Percentiles rank a stretch among this genome's conserved stretches.
Evolutionary conservation across 2,113 vertebrate species (phyloP).

Genomic region (Collichthys lucidus): DNA sequence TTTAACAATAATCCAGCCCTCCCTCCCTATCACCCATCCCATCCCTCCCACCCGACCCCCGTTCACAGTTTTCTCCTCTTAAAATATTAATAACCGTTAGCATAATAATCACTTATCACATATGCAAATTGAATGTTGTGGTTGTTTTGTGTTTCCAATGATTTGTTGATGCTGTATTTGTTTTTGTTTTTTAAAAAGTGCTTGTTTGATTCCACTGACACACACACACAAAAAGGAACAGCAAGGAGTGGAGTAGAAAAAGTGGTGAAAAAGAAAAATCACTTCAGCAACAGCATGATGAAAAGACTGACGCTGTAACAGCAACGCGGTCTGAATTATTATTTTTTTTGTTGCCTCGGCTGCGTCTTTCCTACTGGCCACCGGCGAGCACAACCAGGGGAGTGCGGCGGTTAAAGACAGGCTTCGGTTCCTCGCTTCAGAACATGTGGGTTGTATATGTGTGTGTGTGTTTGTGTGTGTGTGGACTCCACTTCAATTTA

Average conservation of each 20-base stretch:
- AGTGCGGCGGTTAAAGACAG: slow-evolving; percentile 1
- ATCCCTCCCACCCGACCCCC: slow-evolving; percentile 45
- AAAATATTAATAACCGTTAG: slow-evolving; percentile 74
- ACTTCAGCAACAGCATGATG: slow-evolving; percentile 36
- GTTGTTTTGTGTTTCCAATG: slow-evolving; percentile 78
- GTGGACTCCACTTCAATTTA: slow-evolving; percentile 43
- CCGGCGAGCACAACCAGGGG: slow-evolving; percentile 10
- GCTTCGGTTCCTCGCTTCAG: slow-evolving; percentile 19
- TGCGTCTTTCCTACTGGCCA: slow-evolving; percentile 23
- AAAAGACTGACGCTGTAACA: slow-evolving; percentile 18
- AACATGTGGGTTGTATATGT: neutral
- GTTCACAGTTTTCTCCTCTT: slow-evolving; percentile 85
- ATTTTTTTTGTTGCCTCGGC: neutral
- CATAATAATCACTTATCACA: slow-evolving; percentile 72
- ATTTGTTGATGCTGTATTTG: slow-evolving; percentile 51
- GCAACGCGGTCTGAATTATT: neutral
- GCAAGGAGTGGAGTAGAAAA: slow-evolving; percentile 65
- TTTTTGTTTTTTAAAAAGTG: slow-evolving; percentile 82
- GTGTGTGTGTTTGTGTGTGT: no score
- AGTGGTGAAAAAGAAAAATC: slow-evolving; percentile 36
- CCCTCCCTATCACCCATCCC: slow-evolving; percentile 38
- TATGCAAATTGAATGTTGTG: slow-evolving; percentile 73
- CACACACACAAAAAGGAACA: slow-evolving; percentile 60
- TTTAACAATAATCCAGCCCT: slow-evolving; percentile 26
- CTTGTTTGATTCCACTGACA: slow-evolving; percentile 84